Base-by-base conservation (phyloP, 2,888 invertebrate species). In the Phengaris arion region DNA sequence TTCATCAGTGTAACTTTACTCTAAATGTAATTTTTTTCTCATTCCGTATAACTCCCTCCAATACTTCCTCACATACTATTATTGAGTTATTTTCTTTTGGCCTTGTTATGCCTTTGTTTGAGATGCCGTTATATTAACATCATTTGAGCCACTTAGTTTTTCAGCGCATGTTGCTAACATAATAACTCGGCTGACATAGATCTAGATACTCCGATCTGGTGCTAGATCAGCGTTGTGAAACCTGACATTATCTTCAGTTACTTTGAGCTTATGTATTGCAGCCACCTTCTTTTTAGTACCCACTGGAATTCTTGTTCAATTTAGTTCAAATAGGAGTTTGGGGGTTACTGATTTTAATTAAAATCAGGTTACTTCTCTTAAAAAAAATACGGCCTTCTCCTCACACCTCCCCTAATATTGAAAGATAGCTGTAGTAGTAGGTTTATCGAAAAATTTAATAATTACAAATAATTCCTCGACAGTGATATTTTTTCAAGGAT, bases 181-280 rank as follows among this genome's bases (percentile, higher is more conserved):
- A 86, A 87, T 84, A 79, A 81, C 77, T 82, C 80, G 80, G 80
- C 85, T 81, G 85, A 76, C 85, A 84, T 80, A 84, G 89, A 87
- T 89, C 91, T 87, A 88, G 86, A 89, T 90, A 90, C 87, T 87
- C 83, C 88, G 86, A 88, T 90, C 85, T 83, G 81, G 81, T 78
- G 78, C 80, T 81, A 82, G 81, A 82, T 54, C 72, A 54, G 72
- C 72, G 12, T 70, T 22, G 15, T 15, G 70, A 54, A 51, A 72
- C 70, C 70, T 72, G 52, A 15, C 70, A 72, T 52, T 72, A 35
- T 54, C 12, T 52, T 12, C 48, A 51, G 51, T 15, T 64, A 64
- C 64, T 35, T 64, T 7, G 15, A 55, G 55, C n/a, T 59, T 79
- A 79, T 68, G 80, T 80, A 81, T 80, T 81, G 4, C 52, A 52